Evolutionary conservation across 2,888 invertebrate species (phyloP), one percentile per base, ranked within the genome.

Genomic region (Dynastes hyllus): DNA sequence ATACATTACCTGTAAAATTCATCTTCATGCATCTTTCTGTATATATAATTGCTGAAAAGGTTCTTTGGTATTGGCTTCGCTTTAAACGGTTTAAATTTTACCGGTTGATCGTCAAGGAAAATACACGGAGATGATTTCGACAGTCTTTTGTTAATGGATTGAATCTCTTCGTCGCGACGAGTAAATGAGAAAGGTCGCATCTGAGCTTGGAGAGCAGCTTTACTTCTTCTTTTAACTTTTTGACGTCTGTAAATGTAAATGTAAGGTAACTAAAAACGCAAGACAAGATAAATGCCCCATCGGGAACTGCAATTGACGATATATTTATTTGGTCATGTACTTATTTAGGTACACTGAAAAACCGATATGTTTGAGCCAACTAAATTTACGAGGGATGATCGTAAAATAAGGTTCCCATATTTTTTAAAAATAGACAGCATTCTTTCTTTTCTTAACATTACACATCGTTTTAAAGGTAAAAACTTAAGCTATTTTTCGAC

Each of bases 11-110:
- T 91, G 87, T 93, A 94, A 88, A 92, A 94, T 82, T 94, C 93
- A 83, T 94, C 93, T 85, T 94, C 94, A 81, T 93, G 91, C 91
- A 93, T 93, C 86, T 92, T 93, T 81, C 93, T 92, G 81, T 94
- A 94, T 84, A 94, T 91, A 81, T 93, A 93, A 84, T 93, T 93
- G 16, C 93, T 93, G 85, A 94, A 94, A 29, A 94, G 88, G 87
- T 93, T 93, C 85, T 91, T 93, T 0, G 94, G 94, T 9, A 94
- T 92, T 0, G 94, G 94, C 81, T 92, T 92, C 0, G 94, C 94
- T 84, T 89, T 91, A 85, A 94, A 94, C 63, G 90, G 88, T 83
- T 91, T 92, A 81, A 85, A 80, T 90, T 91, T 89, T 88, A 91
- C 84, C 85, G 91, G 85, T 5, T 81, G 84, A 22, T 88, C 86